These are phyloP conservation scores for Nemotelus nigrinus DNA, from an alignment of 2,888 invertebrate species.

Conservation along the genomic window DNA sequence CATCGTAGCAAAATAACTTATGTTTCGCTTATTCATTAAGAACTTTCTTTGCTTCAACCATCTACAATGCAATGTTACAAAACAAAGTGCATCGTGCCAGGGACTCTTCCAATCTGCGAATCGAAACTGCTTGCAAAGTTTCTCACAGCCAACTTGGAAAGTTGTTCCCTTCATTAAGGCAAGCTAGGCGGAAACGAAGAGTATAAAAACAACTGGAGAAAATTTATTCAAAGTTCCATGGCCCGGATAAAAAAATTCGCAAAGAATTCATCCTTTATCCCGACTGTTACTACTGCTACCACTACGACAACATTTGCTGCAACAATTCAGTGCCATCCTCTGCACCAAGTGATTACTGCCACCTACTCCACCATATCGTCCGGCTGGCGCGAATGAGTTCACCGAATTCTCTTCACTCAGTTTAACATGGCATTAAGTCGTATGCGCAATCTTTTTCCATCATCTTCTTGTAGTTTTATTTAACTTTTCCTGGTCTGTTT, in stretches of 20 bases:
- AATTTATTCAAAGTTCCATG: slow-evolving; percentile 40
- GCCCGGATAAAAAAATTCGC: slow-evolving; percentile 25
- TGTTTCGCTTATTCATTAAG: slow-evolving; percentile 46
- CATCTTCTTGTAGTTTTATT: slow-evolving; percentile 27
- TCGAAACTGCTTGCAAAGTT: not conserved
- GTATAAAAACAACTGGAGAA: slow-evolving; percentile 35
- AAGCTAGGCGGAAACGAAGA: slow-evolving; percentile 27
- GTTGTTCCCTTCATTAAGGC: slow-evolving; percentile 11
- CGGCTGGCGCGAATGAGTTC: slow-evolving; percentile 11
- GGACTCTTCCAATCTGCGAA: not conserved
- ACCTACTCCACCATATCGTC: not conserved
- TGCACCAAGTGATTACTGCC: not conserved
- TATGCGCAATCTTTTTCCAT: slow-evolving; percentile 38
- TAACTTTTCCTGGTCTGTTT: slow-evolving; percentile 35
- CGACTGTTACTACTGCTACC: not conserved
- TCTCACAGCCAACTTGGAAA: slow-evolving; percentile 2
- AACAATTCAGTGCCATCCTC: not conserved
- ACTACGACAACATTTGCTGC: not conserved
- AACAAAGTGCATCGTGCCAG: not conserved
- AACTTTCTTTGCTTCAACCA: slow-evolving; percentile 24
- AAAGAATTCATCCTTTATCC: not conserved
- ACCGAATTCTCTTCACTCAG: slow-evolving; percentile 36
- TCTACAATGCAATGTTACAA: not conserved
- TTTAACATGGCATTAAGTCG: slow-evolving; percentile 37
- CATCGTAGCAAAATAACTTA: slow-evolving; percentile 17